Evolutionary conservation across 2,888 invertebrate genomes (phyloP).

Genomic region (Agonopterix subpropinquella): DNA sequence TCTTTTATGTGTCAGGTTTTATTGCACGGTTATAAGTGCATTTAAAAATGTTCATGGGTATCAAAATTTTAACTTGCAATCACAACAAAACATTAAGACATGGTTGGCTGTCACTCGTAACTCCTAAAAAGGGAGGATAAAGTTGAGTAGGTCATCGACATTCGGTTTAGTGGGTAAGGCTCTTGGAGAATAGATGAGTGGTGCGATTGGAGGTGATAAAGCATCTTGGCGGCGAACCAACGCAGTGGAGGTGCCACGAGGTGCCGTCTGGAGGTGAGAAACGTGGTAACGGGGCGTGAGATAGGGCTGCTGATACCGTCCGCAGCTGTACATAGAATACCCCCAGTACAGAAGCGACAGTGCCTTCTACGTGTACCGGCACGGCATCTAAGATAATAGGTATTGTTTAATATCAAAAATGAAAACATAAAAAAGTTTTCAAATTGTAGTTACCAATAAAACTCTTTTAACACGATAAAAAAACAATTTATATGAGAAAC

Average conservation of each 20-base stretch:
- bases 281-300: constrained; percentile 68
- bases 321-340: constrained; percentile 15
- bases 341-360: constrained; percentile 5
- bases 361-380: neutral
- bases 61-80: constrained; percentile 2
- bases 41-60: neutral
- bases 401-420: too few relatives aligned
- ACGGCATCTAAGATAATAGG: too few relatives aligned
- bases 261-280: constrained; percentile 67
- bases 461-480: too few relatives aligned
- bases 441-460: neutral
- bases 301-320: constrained; percentile 54
- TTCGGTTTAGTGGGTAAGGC: constrained; percentile 55
- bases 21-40: too few relatives aligned
- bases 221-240: constrained; percentile 33
- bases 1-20: too few relatives aligned
- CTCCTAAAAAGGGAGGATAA: constrained; percentile 37
- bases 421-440: neutral
- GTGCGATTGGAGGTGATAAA: constrained; percentile 59
- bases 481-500: too few relatives aligned
- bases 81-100: constrained; percentile 1
- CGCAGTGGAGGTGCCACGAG: constrained; percentile 48
- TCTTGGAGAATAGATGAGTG: constrained; percentile 51
- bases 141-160: constrained; percentile 47
- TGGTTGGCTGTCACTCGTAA: constrained; percentile 35